phyloP scores from a whole-genome alignment of 1,140 invertebrate genomes.

The Musca vetustissima region DNA sequence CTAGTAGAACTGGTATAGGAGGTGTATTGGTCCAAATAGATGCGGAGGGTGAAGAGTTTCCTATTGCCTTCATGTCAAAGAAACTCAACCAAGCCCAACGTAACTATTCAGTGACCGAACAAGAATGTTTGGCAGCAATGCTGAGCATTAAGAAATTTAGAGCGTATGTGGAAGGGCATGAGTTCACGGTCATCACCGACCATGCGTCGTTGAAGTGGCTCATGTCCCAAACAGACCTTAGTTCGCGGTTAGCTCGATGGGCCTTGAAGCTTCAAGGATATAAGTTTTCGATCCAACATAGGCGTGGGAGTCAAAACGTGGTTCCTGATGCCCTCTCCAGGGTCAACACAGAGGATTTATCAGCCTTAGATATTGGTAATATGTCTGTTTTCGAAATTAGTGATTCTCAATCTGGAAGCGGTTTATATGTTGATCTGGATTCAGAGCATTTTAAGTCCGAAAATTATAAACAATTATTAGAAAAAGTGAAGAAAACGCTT shows the following conservation, averaged over 20 bases:
- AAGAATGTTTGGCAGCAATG: constrained; percentile 21
- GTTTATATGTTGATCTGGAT: constrained; percentile 10
- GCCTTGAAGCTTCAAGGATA: constrained; percentile 35
- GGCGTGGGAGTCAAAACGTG: constrained; percentile 44
- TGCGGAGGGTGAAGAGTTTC: constrained; percentile 5
- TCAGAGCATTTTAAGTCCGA: constrained; percentile 6
- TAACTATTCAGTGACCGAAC: constrained; percentile 21
- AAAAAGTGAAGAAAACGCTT: background rate
- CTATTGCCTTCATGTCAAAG: constrained; percentile 8
- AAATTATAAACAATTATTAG: background rate
- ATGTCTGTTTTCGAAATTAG: background rate
- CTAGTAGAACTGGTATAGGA: constrained; percentile 19
- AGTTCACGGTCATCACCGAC: constrained; percentile 52
- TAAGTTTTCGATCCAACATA: constrained; percentile 48
- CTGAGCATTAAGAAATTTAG: constrained; percentile 51
- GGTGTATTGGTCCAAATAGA: constrained; percentile 9
- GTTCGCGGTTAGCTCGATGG: constrained; percentile 46
- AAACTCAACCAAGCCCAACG: constrained; percentile 26
- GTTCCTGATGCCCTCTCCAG: constrained; percentile 51
- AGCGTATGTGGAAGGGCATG: constrained; percentile 50
- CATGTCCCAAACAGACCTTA: constrained; percentile 36
- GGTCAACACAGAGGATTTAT: constrained; percentile 4
- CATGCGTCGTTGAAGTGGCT: constrained; percentile 37
- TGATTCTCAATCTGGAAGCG: background rate
- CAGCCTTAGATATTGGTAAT: background rate